phyloP scores from a whole-genome alignment of 2,113 vertebrate species.

The Austrofundulus limnaeus region DNA sequence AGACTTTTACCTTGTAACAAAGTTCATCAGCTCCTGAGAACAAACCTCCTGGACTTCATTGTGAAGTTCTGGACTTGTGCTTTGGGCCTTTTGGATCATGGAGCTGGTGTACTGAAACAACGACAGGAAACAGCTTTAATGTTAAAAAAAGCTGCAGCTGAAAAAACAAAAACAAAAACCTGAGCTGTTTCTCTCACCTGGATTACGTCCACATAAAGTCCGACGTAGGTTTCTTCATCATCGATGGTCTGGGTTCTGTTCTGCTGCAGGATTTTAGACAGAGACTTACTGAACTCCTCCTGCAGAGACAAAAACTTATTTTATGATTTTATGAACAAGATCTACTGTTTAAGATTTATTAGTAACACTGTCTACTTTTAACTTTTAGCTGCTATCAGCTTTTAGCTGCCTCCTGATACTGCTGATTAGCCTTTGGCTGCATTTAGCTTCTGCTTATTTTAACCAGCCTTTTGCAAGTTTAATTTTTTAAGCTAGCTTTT shows the following conservation, averaged over 20 bases:
- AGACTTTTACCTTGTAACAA: conserved; percentile 52
- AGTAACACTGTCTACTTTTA: no score
- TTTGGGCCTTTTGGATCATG: not conserved
- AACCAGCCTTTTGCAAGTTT: no score
- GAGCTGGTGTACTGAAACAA: conserved; percentile 31
- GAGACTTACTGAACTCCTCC: not conserved
- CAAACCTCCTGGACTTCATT: conserved; percentile 31
- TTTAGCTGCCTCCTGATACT: no score
- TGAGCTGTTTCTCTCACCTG: conserved; percentile 53
- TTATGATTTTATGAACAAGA: no score
- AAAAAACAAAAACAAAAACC: no score
- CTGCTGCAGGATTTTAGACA: conserved; percentile 36
- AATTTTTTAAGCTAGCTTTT: no score
- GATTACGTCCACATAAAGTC: conserved; percentile 63
- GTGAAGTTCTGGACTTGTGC: conserved; percentile 19
- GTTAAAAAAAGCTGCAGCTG: no score
- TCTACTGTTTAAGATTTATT: no score
- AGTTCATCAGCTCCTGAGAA: conserved; percentile 50
- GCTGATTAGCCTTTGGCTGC: no score
- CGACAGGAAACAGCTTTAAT: no score
- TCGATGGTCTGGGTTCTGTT: not conserved
- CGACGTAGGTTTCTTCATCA: conserved; percentile 40
- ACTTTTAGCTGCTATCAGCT: no score
- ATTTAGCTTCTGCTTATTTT: no score
- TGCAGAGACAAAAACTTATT: not conserved